These are phyloP conservation scores for Chrysina gloriosa DNA, from an alignment of 2,888 invertebrate genomes.

Conservation along the genomic window DNA sequence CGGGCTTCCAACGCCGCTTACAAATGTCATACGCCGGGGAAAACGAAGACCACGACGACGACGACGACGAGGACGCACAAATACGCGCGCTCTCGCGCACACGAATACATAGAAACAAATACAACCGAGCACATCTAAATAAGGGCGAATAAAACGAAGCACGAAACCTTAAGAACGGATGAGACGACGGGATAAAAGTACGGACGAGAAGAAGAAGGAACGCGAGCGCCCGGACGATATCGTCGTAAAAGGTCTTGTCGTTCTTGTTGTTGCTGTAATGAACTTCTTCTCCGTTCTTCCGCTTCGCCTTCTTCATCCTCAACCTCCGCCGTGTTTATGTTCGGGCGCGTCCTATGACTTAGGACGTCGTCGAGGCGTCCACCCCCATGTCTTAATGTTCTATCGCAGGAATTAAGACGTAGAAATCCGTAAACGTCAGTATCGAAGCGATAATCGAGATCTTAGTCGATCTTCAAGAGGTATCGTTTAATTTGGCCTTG, in stretches of 20 bases:
- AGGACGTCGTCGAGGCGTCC: neutral
- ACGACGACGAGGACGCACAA: neutral
- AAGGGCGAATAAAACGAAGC: too few relatives aligned
- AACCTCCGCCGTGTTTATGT: neutral
- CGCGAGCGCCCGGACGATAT: neutral
- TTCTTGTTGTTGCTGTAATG: neutral
- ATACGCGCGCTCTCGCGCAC: neutral
- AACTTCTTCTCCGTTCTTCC: neutral
- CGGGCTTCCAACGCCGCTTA: conserved; percentile 7
- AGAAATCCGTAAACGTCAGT: too few relatives aligned
- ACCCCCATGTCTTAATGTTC: neutral
- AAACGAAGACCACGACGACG: neutral
- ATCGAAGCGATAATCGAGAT: too few relatives aligned
- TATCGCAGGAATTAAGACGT: too few relatives aligned
- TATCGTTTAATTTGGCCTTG: too few relatives aligned
- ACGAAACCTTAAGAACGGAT: too few relatives aligned
- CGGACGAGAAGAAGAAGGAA: neutral
- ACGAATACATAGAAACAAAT: neutral
- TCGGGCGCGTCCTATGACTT: neutral
- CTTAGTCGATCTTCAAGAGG: too few relatives aligned
- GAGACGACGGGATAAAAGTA: too few relatives aligned
- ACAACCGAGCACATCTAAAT: neutral
- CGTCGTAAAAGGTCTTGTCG: conserved; percentile 13
- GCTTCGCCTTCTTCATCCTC: neutral
- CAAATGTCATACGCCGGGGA: conserved; percentile 6